phyloP scores from a whole-genome alignment of 2,797 vertebrate genomes.

The Thalassophryne amazonica region DNA sequence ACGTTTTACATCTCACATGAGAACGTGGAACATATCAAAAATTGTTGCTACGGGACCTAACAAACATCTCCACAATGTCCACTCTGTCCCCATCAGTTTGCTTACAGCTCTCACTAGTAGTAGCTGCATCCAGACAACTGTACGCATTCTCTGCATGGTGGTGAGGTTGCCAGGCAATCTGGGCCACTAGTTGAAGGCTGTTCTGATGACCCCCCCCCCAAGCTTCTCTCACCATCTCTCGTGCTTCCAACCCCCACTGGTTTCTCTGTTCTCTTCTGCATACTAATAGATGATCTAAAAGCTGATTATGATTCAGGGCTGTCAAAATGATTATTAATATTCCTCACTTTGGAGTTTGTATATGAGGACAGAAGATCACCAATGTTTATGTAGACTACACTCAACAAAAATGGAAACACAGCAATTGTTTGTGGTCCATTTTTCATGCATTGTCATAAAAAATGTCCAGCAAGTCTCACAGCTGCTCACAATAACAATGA shows the following conservation, averaged over 20 bases:
- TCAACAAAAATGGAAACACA: too few species aligned
- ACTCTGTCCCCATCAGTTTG: too few species aligned
- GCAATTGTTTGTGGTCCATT: too few species aligned
- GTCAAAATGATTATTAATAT: constrained; percentile 60
- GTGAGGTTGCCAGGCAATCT: constrained; percentile 73
- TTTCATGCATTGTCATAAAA: too few species aligned
- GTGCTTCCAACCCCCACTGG: constrained; percentile 46
- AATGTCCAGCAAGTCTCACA: too few species aligned
- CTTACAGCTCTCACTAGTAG: too few species aligned
- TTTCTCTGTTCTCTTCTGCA: constrained; percentile 58
- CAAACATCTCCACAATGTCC: too few species aligned
- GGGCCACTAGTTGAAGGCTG: constrained; percentile 43
- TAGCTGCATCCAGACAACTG: constrained; percentile 53
- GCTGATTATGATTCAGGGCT: constrained; percentile 45
- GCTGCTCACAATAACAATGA: too few species aligned
- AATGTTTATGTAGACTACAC: too few species aligned
- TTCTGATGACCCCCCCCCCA: constrained; percentile 24
- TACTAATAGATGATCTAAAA: constrained; percentile 61
- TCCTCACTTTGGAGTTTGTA: constrained; percentile 10
- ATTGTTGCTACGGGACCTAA: too few species aligned
- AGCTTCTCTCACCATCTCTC: constrained; percentile 38
- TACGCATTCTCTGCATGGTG: constrained; percentile 62
- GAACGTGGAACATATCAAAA: too few species aligned
- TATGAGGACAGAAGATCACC: not conserved
- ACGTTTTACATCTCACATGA: too few species aligned